phyloP scores from a whole-genome alignment of 2,888 invertebrate genomes.

The Sepioteuthis lessoniana region DNA sequence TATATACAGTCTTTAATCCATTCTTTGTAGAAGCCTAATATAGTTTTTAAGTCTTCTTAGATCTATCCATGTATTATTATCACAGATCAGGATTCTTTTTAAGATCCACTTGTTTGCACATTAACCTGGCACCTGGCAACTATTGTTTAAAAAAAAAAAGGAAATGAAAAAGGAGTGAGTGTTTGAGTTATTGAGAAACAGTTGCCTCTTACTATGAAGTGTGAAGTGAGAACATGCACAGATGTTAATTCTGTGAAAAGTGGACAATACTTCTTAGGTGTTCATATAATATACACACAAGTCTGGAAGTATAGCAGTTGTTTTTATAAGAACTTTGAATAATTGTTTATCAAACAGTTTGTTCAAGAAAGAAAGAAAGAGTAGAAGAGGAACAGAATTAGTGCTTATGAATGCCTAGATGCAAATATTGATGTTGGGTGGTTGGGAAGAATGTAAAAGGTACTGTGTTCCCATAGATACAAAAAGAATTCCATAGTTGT shows the following conservation, averaged over 20 bases:
- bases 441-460: not conserved
- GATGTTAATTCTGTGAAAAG: not conserved
- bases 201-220: not conserved
- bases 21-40: not conserved
- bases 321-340: not conserved
- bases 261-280: constrained; percentile 18
- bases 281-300: not conserved
- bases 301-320: not conserved
- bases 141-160: not conserved
- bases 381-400: not conserved
- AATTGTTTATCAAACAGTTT: not conserved
- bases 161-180: not conserved
- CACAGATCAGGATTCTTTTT: not conserved
- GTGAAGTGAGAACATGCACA: not conserved
- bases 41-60: not conserved
- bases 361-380: not conserved
- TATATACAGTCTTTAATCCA: not conserved
- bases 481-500: not conserved
- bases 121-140: constrained; percentile 8
- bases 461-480: not conserved
- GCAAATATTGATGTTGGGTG: not conserved
- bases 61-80: not conserved
- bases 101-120: not conserved
- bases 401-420: not conserved
- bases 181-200: too few relatives aligned